These are phyloP conservation scores for Diplodus sargus DNA, from an alignment of 2,797 vertebrate genomes.

Conservation along the genomic window DNA sequence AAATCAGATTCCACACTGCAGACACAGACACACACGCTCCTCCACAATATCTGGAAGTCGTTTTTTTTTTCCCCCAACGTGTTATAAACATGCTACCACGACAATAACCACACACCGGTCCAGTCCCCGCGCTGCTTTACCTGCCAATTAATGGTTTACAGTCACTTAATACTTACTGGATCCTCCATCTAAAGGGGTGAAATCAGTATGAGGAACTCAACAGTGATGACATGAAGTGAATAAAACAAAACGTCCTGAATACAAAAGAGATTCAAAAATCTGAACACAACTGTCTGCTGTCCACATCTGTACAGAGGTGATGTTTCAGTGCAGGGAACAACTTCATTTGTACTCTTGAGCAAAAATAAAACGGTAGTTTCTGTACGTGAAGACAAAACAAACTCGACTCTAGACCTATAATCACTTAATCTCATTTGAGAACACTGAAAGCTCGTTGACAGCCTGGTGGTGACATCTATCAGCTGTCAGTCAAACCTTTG, in stretches of 20 bases:
- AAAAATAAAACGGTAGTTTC: not conserved
- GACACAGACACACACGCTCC: conserved; percentile 37
- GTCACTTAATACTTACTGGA: conserved; percentile 76
- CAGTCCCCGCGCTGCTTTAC: conserved; percentile 56
- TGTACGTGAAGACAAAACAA: not conserved
- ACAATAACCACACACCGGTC: conserved; percentile 49
- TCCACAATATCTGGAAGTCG: not conserved
- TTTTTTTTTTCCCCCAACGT: not conserved
- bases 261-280: not conserved
- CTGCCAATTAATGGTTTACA: conserved; percentile 60
- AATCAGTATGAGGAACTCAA: conserved; percentile 52
- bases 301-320: conserved; percentile 7
- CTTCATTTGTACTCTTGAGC: not conserved
- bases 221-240: conserved; percentile 1
- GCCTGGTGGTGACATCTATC: not conserved
- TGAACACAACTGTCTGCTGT: not conserved
- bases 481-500: not conserved
- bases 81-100: conserved; percentile 61
- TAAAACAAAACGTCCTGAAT: not conserved
- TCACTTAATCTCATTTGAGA: not conserved
- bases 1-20: conserved; percentile 31
- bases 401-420: not conserved
- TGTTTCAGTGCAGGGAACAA: not conserved
- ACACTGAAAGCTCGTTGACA: not conserved
- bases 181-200: conserved; percentile 77